Base-by-base conservation (phyloP, 2,113 vertebrate species). In the Panthera leo region DNA sequence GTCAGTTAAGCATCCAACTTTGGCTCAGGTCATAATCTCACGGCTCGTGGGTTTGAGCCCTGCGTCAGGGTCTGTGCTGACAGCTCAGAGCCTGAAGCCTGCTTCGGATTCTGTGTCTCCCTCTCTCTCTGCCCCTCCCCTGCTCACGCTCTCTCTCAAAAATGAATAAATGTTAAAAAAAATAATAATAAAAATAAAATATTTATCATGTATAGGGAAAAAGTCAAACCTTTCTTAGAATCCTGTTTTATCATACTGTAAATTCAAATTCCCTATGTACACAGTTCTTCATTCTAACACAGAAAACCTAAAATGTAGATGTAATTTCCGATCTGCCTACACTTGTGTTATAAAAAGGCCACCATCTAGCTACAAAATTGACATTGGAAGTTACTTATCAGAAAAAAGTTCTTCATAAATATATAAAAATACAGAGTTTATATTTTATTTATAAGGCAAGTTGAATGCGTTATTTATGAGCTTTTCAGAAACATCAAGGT, bases 381-480 rank as follows among this genome's bases (percentile, higher is more conserved):
- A 93, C 29, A 97, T 31, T 42, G 79, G 6, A 29, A 71, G 7
- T 93, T 95, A 97, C 51, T 96, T 79, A 95, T 68, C 71, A 93
- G 18, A 88, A 94, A 91, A 89, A 97, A 93, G 70, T 92, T 91
- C 55, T 93, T 93, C 73, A 93, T 93, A 90, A 97, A 86, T 96
- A 98, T 79, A 42, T 90, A 36, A 94, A 95, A 96, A 82, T 25
- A 96, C 23, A 89, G 45, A 36, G 58, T 85, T 78, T 87, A 93
- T 96, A 84, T 96, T 97, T 95, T 93, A 97, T 79, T 96, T 92
- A 97, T 53, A 96, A 95, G 51, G 58, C 71, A 83, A 95, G 65
- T 1, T 75, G 48, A 71, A 86, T 95, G 53, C 13, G 94, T 93
- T 93, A 95, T 95, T 94, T 96, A 97, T 93, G 67, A 96, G 53